Evolutionary conservation across 1,140 invertebrate genomes (phyloP), one percentile per base, ranked within the genome.

Genomic region (Lepidurus packardi): DNA sequence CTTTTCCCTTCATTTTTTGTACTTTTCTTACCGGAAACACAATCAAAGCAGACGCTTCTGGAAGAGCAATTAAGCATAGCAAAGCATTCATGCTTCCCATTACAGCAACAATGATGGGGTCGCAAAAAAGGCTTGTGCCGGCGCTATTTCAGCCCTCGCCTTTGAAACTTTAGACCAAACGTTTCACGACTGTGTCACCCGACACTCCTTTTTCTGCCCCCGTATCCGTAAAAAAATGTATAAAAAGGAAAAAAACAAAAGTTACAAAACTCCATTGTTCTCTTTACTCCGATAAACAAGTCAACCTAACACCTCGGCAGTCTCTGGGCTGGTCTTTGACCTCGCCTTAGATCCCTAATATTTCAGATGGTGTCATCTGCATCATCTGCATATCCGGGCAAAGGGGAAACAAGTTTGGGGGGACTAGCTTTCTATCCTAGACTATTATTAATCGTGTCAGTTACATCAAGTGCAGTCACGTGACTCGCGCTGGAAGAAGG

Each of bases 391-490:
- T 34, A 34, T 34, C 34, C 34, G 34, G 34, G 34, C 3, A 34
- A 34, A 34, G 34, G 34, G 34, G 34, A 34, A 4, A 34, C 34
- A 34, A 34, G 34, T 34, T 34, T 34, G 2, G 34, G 34, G 34
- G 1, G 3, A 34, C 34, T 34, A 34, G 34, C 34, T 34, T 34
- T 34, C 3, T 4, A 34, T 34, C 34, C 34, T 34, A 34, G 34
- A 34, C 34, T 34, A 34, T 34, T 34, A 34, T 34, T 34, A 34
- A 34, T 34, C 53, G 53, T 65, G 53, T 65, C 53, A 9, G 13
- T 65, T 65, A 65, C 16, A 65, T 65, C 53, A 65, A 65, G 53
- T 65, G 53, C 13, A 65, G 53, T 65, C 53, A 65, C 53, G 53
- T 65, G 53, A 21, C 53, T 13, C 53, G 8, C 21, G 21, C 9